phyloP scores from a whole-genome alignment of 2,888 invertebrate genomes.

The Dasysyrphus tricinctus region DNA sequence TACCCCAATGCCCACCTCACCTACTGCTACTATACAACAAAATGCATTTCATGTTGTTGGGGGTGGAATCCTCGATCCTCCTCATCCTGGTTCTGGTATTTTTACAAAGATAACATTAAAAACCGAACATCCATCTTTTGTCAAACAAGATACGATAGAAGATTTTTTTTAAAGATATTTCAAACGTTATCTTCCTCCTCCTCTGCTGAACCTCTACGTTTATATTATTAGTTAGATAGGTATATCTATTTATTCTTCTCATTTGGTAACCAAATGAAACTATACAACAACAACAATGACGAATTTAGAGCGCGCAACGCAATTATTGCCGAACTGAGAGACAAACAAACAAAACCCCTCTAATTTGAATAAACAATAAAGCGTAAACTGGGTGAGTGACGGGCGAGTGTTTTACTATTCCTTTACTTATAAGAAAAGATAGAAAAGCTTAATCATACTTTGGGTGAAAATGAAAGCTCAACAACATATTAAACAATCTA shows the following conservation, averaged over 20 bases:
- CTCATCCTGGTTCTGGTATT: background rate
- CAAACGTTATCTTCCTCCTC: background rate
- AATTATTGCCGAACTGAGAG: conserved; percentile 66
- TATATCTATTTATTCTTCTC: conserved; percentile 37
- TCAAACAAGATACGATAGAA: background rate
- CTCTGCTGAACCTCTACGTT: background rate
- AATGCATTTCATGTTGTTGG: conserved; percentile 1
- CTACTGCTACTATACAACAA: background rate
- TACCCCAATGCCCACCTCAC: background rate
- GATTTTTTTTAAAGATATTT: background rate
- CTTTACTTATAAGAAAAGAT: conserved; percentile 35
- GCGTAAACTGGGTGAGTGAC: conserved; percentile 51
- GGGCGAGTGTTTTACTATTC: conserved; percentile 30
- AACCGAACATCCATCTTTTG: background rate
- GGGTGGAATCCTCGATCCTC: conserved; percentile 6
- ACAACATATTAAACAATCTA: conserved; percentile 28
- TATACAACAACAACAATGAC: conserved; percentile 31
- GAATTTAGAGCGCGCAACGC: conserved; percentile 69
- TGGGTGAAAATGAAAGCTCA: conserved; percentile 21
- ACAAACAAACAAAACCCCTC: conserved; percentile 72
- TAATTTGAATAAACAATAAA: conserved; percentile 71
- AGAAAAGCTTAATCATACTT: conserved; percentile 12
- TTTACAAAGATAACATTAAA: background rate
- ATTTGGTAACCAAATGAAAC: conserved; percentile 55
- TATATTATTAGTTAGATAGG: conserved; percentile 3